Percentiles rank a stretch among this genome's conserved stretches.
Conservation (phyloP, 2,888 invertebrate species). For the Acronicta aceris region DNA sequence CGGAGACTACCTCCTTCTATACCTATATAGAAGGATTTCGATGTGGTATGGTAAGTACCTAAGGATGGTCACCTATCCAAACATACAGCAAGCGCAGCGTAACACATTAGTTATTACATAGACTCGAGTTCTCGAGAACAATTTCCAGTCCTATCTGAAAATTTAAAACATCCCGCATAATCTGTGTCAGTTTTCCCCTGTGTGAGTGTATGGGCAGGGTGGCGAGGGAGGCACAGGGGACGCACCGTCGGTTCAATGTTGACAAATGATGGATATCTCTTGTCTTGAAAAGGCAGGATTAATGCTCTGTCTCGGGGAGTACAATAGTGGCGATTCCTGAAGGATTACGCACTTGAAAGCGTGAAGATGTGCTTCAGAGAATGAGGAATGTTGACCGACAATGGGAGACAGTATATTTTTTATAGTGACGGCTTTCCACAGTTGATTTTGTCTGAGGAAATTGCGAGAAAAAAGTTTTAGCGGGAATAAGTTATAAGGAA, state of each 20-base stretch:
- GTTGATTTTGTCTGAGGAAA: conserved; percentile 46
- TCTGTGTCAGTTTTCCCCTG: conserved; percentile 74
- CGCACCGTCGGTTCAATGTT: conserved; percentile 84
- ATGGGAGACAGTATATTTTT: conserved; percentile 45
- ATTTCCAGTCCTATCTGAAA: conserved; percentile 26
- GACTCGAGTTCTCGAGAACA: too few species aligned
- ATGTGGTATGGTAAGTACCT: too few species aligned
- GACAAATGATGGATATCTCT: conserved; percentile 89
- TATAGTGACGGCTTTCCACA: conserved; percentile 37
- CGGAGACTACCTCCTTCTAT: too few species aligned
- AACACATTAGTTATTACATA: too few species aligned
- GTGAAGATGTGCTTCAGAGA: conserved; percentile 58
- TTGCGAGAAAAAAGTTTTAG: conserved; percentile 17
- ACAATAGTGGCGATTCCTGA: conserved; percentile 82
- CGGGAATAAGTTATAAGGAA: neutral
- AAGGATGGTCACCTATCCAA: too few species aligned
- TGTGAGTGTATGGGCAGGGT: conserved; percentile 72
- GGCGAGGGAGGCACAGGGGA: conserved; percentile 64
- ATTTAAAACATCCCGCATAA: conserved; percentile 52
- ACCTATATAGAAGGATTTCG: too few species aligned
- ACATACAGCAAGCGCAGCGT: too few species aligned
- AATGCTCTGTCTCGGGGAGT: conserved; percentile 79
- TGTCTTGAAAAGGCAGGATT: conserved; percentile 88
- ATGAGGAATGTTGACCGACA: conserved; percentile 58
- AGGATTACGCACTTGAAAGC: conserved; percentile 76